phyloP scores from a whole-genome alignment of 2,888 invertebrate species.

The Melanophora roralis region DNA sequence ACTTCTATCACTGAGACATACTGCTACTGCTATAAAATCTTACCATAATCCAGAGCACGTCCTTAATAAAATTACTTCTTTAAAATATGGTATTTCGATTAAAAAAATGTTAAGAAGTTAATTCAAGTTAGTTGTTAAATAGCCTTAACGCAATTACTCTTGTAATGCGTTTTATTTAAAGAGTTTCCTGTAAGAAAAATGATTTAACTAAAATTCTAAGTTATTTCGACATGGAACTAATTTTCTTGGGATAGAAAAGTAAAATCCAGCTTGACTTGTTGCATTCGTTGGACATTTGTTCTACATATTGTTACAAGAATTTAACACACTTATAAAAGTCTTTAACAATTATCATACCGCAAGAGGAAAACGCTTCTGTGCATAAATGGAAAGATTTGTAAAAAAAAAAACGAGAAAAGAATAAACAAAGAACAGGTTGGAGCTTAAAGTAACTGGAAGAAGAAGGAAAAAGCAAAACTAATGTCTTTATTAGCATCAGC shows the following conservation, averaged over 20 bases:
- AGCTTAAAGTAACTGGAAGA: constrained; percentile 1
- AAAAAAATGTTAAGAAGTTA: too few species aligned
- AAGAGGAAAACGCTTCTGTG: constrained; percentile 14
- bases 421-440: constrained; percentile 10
- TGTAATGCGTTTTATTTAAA: neutral
- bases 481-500: constrained; percentile 53
- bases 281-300: neutral
- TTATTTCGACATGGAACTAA: constrained; percentile 28
- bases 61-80: too few species aligned
- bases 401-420: neutral
- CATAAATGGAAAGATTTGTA: neutral
- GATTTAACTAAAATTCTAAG: constrained; percentile 16
- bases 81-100: too few species aligned
- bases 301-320: constrained; percentile 7
- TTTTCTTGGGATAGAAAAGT: neutral
- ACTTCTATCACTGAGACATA: too few species aligned
- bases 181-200: constrained; percentile 24
- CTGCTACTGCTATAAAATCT: too few species aligned
- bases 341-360: constrained; percentile 8
- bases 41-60: too few species aligned
- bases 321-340: constrained; percentile 27
- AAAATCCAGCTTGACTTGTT: constrained; percentile 27
- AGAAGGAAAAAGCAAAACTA: constrained; percentile 26
- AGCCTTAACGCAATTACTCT: neutral
- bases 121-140: neutral